Evolutionary conservation across 1,140 invertebrate genomes (phyloP).

Genomic region (Drosophila mojavensis): DNA sequence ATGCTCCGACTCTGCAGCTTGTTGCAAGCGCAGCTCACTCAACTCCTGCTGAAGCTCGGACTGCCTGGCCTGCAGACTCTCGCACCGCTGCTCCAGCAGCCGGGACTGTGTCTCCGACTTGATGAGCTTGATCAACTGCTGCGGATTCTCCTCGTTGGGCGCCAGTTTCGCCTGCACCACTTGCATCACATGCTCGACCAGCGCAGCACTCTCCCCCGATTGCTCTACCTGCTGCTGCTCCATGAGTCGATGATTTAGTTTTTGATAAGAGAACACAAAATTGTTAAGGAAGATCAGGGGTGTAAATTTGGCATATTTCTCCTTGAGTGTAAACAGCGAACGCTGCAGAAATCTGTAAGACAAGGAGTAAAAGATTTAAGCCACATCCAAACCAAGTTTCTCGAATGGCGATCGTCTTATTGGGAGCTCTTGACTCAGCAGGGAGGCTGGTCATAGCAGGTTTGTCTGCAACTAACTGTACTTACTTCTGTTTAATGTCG

Average conservation of each 20-base stretch:
- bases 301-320: slow-evolving; percentile 83
- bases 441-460: too few relatives aligned
- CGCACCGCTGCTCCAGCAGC: slow-evolving; percentile 67
- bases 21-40: slow-evolving; percentile 46
- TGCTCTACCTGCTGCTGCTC: slow-evolving; percentile 38
- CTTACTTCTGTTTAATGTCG: slow-evolving; percentile 71
- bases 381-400: too few relatives aligned
- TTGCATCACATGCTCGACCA: slow-evolving; percentile 39
- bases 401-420: too few relatives aligned
- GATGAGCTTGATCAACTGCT: slow-evolving; percentile 73
- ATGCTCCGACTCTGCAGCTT: slow-evolving; percentile 69
- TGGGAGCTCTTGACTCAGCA: too few relatives aligned
- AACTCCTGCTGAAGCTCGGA: slow-evolving; percentile 60
- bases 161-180: slow-evolving; percentile 42
- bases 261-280: slow-evolving; percentile 73
- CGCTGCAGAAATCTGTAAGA: slow-evolving; percentile 74
- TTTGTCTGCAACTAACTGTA: too few relatives aligned
- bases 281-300: slow-evolving; percentile 81
- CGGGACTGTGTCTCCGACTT: slow-evolving; percentile 73
- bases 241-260: slow-evolving; percentile 51
- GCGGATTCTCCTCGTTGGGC: slow-evolving; percentile 59
- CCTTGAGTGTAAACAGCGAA: slow-evolving; percentile 62
- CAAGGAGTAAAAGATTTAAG: not conserved
- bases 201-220: not conserved
- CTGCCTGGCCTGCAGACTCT: slow-evolving; percentile 52